Evolutionary conservation across 2,113 vertebrate genomes (phyloP).

Genomic region (Hippolais icterina): DNA sequence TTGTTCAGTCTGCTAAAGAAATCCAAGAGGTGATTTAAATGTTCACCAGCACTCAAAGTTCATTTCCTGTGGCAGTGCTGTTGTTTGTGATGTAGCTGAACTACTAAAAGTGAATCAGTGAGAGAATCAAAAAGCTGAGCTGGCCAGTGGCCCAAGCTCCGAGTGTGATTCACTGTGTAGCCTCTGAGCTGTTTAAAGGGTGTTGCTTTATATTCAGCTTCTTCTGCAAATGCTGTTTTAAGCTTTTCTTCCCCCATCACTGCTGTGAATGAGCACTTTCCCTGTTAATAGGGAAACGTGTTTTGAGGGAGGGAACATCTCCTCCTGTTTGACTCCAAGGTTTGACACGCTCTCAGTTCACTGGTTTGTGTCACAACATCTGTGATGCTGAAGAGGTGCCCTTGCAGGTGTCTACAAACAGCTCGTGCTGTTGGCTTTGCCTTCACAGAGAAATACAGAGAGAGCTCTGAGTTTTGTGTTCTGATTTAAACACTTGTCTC

Average conservation of each 20-base stretch:
- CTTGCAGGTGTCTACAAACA: neutral
- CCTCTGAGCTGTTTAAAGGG: neutral
- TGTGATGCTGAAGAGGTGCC: slow-evolving; percentile 17
- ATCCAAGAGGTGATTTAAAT: neutral
- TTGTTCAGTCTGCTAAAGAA: neutral
- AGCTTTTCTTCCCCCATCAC: neutral
- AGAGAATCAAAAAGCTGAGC: neutral
- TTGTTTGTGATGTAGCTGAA: neutral
- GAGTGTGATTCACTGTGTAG: neutral
- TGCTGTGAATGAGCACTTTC: neutral
- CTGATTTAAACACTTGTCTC: neutral
- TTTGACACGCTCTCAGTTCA: neutral
- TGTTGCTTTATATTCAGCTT: neutral
- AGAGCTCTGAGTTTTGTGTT: neutral
- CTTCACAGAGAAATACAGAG: neutral
- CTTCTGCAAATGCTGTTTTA: neutral
- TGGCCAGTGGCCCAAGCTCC: neutral
- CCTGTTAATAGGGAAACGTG: slow-evolving; percentile 2
- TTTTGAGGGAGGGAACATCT: neutral
- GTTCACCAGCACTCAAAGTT: neutral
- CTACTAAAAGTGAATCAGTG: neutral
- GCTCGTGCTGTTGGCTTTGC: neutral
- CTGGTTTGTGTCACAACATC: slow-evolving; percentile 3
- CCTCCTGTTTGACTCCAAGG: neutral
- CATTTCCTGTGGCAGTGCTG: neutral